Base-by-base conservation (phyloP, 92 coral and sea anemone species). In the Nematostella vectensis region DNA sequence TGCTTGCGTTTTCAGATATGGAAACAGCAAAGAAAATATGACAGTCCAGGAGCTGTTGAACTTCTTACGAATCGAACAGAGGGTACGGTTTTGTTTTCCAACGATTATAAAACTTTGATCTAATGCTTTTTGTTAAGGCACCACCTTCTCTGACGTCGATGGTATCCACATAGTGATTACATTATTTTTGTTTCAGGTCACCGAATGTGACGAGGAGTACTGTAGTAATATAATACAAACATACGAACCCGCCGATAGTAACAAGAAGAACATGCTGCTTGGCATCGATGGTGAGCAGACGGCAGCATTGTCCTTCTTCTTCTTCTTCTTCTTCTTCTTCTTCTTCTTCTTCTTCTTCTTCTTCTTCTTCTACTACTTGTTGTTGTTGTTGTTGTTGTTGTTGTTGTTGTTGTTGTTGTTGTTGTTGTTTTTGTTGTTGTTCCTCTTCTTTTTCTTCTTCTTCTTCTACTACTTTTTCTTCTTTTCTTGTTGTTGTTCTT, bases 221-320 rank as follows among this genome's bases (percentile, higher is more conserved):
- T 79, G 94, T 21, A 29, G 48, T 13, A 67, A 65, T 20, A 55
- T 84, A 27, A 79, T 84, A 15, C 71, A 75, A 47, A 70, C 68
- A 4, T 67, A 79, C 29, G 94, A 84, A 47, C 94, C 94, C 9
- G 72, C 78, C 0, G 80, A 69, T 44, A 71, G 71, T 26, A 79
- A 75, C 69, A 55, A 70, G 21, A 58, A 26, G 31, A 57, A 52
- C 1, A 63, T 66, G 30, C 28, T 70, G 17, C 69, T 84, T 2
- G 94, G 94, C 31, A 84, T 83, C 22, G 94, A 83, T 51, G 94
- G 94, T 83, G 53, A 27, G 65, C 15, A 2, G 12, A 12, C 40
- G 2, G 21, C 21, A n/a, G n/a, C n/a, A n/a, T n/a, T n/a, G n/a
- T n/a, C n/a, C n/a, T n/a, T n/a, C n/a, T n/a, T n/a, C n/a, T n/a